Percentiles rank a stretch among this genome's conserved stretches.
These are phyloP conservation scores for Lamellibrachia columna DNA, from an alignment of 2,888 invertebrate genomes.

Conservation along the genomic window DNA sequence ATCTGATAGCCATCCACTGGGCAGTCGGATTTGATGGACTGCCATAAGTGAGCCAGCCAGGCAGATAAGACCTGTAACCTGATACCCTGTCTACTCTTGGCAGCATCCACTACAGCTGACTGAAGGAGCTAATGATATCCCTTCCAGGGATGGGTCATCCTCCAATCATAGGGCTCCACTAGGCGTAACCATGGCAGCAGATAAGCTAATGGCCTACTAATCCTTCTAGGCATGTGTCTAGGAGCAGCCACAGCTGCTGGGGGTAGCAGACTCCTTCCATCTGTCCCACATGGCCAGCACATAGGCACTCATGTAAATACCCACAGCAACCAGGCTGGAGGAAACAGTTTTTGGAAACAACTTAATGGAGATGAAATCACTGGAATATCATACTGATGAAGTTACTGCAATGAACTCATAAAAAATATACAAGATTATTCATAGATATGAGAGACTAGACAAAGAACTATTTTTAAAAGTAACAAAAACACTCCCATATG, in stretches of 20 bases:
- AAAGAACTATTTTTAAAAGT: no score
- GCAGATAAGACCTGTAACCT: background rate
- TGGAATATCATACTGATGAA: background rate
- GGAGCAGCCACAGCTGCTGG: slow-evolving; percentile 4
- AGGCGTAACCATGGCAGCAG: background rate
- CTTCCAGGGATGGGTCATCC: background rate
- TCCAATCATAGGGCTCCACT: background rate
- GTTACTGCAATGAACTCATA: background rate
- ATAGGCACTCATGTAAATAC: background rate
- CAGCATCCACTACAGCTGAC: background rate
- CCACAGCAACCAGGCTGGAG: background rate
- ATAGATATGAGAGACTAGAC: no score
- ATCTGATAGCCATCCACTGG: background rate
- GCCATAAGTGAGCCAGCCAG: background rate
- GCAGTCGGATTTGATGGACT: background rate
- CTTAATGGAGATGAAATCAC: background rate
- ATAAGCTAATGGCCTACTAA: background rate
- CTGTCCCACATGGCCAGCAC: background rate
- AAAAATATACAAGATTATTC: background rate
- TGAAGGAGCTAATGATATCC: background rate
- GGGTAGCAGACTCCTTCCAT: background rate
- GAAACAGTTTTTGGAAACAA: background rate
- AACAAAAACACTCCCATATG: no score
- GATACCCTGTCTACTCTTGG: background rate
- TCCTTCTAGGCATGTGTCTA: slow-evolving; percentile 6